phyloP scores from a whole-genome alignment of 2,113 vertebrate species.

The Psittacula cyanocephala region DNA sequence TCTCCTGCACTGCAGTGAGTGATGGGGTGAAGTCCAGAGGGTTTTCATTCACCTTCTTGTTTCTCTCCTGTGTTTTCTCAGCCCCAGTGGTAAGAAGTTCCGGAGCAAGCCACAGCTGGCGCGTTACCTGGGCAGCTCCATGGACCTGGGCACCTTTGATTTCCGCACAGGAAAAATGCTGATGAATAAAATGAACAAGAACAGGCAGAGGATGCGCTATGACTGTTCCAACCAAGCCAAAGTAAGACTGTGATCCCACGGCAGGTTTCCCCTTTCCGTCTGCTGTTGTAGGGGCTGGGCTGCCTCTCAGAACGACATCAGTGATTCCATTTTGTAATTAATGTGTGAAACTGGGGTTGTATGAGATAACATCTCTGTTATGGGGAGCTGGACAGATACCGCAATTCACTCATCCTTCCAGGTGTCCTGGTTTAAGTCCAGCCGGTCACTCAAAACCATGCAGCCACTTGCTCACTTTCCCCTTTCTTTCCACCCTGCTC shows the following conservation, averaged over 20 bases:
- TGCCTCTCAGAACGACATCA: not conserved
- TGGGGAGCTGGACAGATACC: not conserved
- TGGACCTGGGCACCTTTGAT: constrained; percentile 96
- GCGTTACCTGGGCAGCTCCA: constrained; percentile 94
- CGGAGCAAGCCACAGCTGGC: constrained; percentile 98
- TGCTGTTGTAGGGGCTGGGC: accelerated
- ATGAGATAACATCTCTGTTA: not conserved
- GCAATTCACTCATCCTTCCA: not conserved
- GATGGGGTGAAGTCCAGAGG: not conserved
- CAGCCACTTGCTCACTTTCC: not conserved
- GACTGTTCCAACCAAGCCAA: constrained; percentile 94
- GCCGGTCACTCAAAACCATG: not conserved
- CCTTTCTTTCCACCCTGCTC: not conserved
- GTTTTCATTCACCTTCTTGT: not conserved
- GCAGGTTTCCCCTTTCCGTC: not conserved
- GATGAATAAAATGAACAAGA: constrained; percentile 95
- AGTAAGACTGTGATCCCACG: constrained; percentile 58
- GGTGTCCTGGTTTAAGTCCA: not conserved
- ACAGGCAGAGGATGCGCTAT: constrained; percentile 92
- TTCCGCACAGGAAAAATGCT: constrained; percentile 97
- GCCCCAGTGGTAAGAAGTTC: constrained; percentile 99
- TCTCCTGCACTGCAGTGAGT: accelerated
- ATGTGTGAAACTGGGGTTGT: not conserved
- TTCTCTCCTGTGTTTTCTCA: constrained; percentile 25
- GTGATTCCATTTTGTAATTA: not conserved